Evolutionary conservation across 2,888 invertebrate species (phyloP).

Genomic region (Molorchus minor): DNA sequence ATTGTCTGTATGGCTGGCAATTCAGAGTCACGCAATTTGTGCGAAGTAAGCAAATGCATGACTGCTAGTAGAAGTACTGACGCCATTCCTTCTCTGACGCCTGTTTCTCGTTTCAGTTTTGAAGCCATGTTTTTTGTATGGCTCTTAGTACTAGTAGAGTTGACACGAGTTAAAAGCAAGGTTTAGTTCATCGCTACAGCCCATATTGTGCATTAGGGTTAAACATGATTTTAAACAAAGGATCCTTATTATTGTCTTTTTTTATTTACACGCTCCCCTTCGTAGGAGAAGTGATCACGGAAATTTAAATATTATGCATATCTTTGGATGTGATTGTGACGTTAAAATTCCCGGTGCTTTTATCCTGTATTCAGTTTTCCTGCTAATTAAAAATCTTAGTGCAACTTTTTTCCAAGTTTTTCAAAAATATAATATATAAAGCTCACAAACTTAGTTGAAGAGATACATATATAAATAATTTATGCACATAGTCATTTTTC

Average conservation of each 20-base stretch:
- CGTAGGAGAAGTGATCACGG: not conserved
- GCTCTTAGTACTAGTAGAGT: conserved; percentile 25
- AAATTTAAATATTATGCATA: not conserved
- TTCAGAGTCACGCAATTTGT: conserved; percentile 55
- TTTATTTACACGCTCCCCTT: conserved; percentile 30
- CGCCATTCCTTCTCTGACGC: conserved; percentile 12
- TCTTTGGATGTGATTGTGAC: not conserved
- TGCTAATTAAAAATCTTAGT: no score
- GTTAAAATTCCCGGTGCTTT: not conserved
- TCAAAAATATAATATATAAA: no score
- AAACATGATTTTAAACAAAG: conserved; percentile 54
- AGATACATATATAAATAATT: no score
- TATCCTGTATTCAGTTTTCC: not conserved
- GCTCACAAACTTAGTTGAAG: no score
- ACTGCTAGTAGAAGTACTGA: conserved; percentile 11
- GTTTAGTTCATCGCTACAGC: conserved; percentile 30
- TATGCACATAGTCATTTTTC: no score
- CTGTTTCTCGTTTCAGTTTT: conserved; percentile 28
- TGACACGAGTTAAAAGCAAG: conserved; percentile 30
- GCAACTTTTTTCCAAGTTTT: no score
- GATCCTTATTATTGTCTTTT: conserved; percentile 51
- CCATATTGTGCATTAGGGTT: conserved; percentile 53
- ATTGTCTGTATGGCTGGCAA: conserved; percentile 40
- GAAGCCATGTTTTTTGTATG: conserved; percentile 38
- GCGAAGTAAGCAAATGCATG: conserved; percentile 49